Percentiles rank a stretch among this genome's conserved stretches.
These are phyloP conservation scores for Plebejus anna DNA, from an alignment of 2,888 invertebrate genomes.

Conservation along the genomic window DNA sequence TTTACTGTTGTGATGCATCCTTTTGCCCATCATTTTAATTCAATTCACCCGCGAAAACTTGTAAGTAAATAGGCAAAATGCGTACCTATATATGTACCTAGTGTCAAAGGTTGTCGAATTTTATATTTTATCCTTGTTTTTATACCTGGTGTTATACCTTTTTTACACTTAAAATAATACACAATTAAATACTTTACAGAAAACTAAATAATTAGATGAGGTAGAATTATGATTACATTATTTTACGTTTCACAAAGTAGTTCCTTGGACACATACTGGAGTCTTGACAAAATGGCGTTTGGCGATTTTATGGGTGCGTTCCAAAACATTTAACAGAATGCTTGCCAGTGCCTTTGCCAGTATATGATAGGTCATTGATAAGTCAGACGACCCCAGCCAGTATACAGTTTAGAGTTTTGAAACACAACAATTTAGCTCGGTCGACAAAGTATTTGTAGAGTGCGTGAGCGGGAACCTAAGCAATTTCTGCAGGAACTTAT, in stretches of 20 bases:
- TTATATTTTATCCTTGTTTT: neutral
- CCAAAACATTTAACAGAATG: too few species aligned
- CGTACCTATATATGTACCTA: neutral
- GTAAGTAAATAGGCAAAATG: slow-evolving; percentile 7
- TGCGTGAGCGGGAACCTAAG: too few species aligned
- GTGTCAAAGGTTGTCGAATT: neutral
- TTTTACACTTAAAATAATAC: neutral
- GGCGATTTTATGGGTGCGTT: too few species aligned
- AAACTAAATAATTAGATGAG: slow-evolving; percentile 4
- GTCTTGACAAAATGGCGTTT: slow-evolving; percentile 35
- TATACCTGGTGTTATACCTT: neutral
- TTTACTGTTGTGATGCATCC: slow-evolving; percentile 76
- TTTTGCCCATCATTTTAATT: slow-evolving; percentile 70
- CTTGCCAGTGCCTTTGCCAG: too few species aligned
- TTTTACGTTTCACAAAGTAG: neutral
- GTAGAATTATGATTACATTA: neutral
- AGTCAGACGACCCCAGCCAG: too few species aligned
- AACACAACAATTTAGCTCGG: too few species aligned
- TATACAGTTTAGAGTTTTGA: too few species aligned
- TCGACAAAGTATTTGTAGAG: too few species aligned
- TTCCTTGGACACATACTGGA: neutral
- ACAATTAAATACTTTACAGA: neutral
- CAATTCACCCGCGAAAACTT: slow-evolving; percentile 64
- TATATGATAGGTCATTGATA: too few species aligned
- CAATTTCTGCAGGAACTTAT: too few species aligned